Conservation (phyloP, 1,140 invertebrate species). For the Drosophila tsacasi region DNA sequence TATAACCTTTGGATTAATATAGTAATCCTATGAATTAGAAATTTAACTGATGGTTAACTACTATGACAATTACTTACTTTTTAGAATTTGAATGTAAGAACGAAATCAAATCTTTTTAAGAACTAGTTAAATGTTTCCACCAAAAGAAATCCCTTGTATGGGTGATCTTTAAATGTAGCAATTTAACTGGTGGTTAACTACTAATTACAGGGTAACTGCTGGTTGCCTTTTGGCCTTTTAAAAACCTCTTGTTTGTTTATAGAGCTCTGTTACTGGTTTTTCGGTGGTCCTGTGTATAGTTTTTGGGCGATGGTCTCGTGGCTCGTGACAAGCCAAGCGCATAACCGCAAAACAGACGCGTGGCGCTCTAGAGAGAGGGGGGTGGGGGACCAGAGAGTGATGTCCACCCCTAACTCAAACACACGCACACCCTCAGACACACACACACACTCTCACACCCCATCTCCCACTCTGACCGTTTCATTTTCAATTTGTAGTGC, state of each 20-base stretch:
- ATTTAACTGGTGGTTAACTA: neutral
- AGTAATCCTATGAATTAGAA: too few species aligned
- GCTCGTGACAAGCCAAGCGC: conserved; percentile 74
- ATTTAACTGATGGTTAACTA: too few species aligned
- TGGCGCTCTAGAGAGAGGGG: conserved; percentile 3
- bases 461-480: neutral
- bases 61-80: too few species aligned
- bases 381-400: neutral
- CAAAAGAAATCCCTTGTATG: too few species aligned
- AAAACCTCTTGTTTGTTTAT: conserved; percentile 8
- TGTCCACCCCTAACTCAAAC: neutral
- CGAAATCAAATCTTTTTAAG: too few species aligned
- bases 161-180: neutral
- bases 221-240: neutral
- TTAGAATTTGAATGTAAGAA: too few species aligned
- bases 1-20: too few species aligned
- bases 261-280: neutral
- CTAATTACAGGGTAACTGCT: conserved; percentile 16
- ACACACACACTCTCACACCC: neutral
- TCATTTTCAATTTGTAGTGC: conserved; percentile 38
- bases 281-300: conserved; percentile 45
- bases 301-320: conserved; percentile 60
- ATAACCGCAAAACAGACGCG: conserved; percentile 70
- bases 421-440: neutral
- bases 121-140: too few species aligned